Base-by-base conservation (phyloP, 1,140 invertebrate genomes). In the Zeugodacus cucurbitae region DNA sequence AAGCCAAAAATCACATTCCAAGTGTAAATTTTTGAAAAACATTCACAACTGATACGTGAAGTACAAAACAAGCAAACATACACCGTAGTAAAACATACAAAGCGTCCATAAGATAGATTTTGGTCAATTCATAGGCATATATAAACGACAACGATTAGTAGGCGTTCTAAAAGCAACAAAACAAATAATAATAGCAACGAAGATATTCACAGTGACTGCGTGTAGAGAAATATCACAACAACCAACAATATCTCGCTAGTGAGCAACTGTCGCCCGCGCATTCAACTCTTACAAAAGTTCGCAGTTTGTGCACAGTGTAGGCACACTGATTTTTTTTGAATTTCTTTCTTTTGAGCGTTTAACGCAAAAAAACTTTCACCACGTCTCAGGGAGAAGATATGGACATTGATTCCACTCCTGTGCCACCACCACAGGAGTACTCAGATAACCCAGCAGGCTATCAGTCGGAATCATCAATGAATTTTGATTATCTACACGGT, bases 401-500 rank as follows among this genome's bases (percentile, higher is more conserved):
- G 92, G 92, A 93, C 59, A 92, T 93, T 91, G 92, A 93, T 91
- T 89, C 91, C 89, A 89, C 91, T 41, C 58, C 89, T 87, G 90
- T 89, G 89, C 91, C 86, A 90, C 87, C 89, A 86, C 89, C 89
- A 58, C 88, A 89, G 62, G 89, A 89, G 58, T 89, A 89, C 87
- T 88, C 88, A 88, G 89, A 90, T 88, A 87, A 85, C 54, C 88
- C 89, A 67, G 22, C 64, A 70, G 64, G 64, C 32, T 90, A 90
- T 88, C 90, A 93, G 48, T 93, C 92, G 88, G 92, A 92, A 78
- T 90, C 92, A 85, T 92, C 92, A 87, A 93, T 93, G 92, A 93
- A 93, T 91, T 93, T 93, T 70, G 92, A 93, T 90, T 92, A 93
- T 62, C 91, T 93, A 87, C 91, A 92, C 89, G 91, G 90, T 37